phyloP scores from a whole-genome alignment of 2,888 invertebrate species.

The Nasonia oneida region DNA sequence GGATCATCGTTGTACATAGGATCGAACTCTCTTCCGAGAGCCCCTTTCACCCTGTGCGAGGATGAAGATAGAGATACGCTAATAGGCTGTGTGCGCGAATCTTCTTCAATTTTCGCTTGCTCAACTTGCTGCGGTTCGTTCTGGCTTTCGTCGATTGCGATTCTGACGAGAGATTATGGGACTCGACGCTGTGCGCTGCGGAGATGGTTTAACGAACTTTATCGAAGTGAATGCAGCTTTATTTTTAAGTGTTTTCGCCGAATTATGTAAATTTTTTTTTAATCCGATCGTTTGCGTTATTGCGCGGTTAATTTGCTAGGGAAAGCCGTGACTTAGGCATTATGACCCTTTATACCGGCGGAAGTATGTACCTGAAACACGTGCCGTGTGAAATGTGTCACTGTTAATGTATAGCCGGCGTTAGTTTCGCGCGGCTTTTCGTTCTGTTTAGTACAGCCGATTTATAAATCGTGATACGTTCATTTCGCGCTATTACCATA shows the following conservation, averaged over 20 bases:
- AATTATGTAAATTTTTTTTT: neutral
- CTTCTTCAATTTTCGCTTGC: neutral
- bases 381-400: slow-evolving; percentile 31
- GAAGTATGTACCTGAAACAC: neutral
- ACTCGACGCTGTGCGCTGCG: too few relatives aligned
- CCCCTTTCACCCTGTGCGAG: neutral
- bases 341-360: slow-evolving; percentile 68
- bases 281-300: neutral
- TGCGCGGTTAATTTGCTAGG: slow-evolving; percentile 57
- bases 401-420: neutral
- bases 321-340: slow-evolving; percentile 64
- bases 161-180: neutral
- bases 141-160: neutral
- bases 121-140: too few relatives aligned
- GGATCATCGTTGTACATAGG: neutral
- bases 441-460: neutral
- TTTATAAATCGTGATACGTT: too few relatives aligned
- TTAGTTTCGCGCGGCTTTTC: neutral
- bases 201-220: too few relatives aligned
- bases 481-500: too few relatives aligned
- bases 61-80: neutral
- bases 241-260: too few relatives aligned
- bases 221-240: too few relatives aligned
- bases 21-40: neutral
- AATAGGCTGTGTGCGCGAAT: neutral